These are phyloP conservation scores for Sebastes reedi DNA, from an alignment of 2,797 vertebrate genomes.

Conservation along the genomic window DNA sequence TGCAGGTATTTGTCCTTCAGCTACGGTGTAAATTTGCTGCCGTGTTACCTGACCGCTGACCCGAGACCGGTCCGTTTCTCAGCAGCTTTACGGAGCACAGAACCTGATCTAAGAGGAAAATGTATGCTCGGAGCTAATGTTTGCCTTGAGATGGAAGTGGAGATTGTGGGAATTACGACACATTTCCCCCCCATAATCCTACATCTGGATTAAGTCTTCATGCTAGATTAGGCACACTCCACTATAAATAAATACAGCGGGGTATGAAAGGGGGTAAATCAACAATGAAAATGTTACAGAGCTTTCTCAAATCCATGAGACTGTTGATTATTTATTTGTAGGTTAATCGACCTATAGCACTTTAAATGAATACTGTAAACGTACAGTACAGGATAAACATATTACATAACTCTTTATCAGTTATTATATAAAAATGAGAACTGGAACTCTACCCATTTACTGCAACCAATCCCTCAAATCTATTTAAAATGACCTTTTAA, in stretches of 20 bases:
- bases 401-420: neutral
- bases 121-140: constrained; percentile 1
- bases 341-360: neutral
- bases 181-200: constrained; percentile 52
- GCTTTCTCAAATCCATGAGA: neutral
- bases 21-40: neutral
- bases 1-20: constrained; percentile 18
- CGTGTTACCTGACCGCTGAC: constrained; percentile 36
- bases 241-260: constrained; percentile 27
- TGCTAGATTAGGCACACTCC: constrained; percentile 40
- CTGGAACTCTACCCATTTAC: neutral
- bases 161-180: constrained; percentile 57
- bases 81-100: constrained; percentile 8
- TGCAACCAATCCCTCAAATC: neutral
- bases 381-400: neutral
- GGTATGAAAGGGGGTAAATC: constrained; percentile 22
- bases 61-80: neutral
- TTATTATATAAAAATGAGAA: neutral
- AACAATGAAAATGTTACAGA: constrained; percentile 13
- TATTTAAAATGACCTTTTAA: neutral
- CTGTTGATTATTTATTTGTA: neutral
- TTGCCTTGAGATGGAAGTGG: constrained; percentile 42
- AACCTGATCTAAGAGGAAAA: constrained; percentile 34
- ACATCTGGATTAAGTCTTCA: constrained; percentile 62
- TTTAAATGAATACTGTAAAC: neutral